Evolutionary conservation across 2,888 invertebrate species (phyloP), one percentile per base, ranked within the genome.

Genomic region (Cremastinae sp.): DNA sequence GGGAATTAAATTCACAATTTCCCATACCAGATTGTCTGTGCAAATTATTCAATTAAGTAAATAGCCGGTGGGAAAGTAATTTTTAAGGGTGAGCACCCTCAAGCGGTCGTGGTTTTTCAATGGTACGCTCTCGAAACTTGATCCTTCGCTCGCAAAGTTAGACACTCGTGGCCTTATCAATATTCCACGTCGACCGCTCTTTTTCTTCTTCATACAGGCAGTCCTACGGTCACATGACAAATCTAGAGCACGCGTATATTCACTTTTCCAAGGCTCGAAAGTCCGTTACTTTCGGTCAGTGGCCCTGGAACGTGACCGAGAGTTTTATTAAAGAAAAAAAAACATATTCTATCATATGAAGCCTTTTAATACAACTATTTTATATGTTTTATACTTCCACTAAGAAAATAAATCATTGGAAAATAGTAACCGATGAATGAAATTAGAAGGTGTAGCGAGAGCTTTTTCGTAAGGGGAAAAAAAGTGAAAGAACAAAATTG

Each of bases 11-110:
- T 49, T 22, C 18, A 3, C 54, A 38, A 70, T 69, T 16, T 14
- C 53, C 41, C 8, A 45, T 38, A 49, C 22, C n/a, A 14, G 7
- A 38, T 38, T 59, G 18, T 38, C 0, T 5, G 22, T 34, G n/a
- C n/a, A 43, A 58, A 69, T 74, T 56, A 49, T 64, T 62, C 45
- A 34, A 43, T 20, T 64, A 74, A 74, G 62, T 64, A 49, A 38
- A 69, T 69, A 62, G 54, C 58, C 47, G n/a, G n/a, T 14, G 28
- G 34, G n/a, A 22, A 4, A 14, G n/a, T 4, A 8, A 36, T 12
- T 28, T 20, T 49, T 28, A 34, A 14, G 22, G 36, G 43, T 68
- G 41, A 22, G 47, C 49, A 61, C 45, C 43, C 49, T 68, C 9
- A 47, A 10, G n/a, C 68, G 53, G 62, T 68, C 54, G 12, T 20